Evolutionary conservation across 2,888 invertebrate species (phyloP), one percentile per base, ranked within the genome.

Genomic region (Liopterus haemorrhoidalis): DNA sequence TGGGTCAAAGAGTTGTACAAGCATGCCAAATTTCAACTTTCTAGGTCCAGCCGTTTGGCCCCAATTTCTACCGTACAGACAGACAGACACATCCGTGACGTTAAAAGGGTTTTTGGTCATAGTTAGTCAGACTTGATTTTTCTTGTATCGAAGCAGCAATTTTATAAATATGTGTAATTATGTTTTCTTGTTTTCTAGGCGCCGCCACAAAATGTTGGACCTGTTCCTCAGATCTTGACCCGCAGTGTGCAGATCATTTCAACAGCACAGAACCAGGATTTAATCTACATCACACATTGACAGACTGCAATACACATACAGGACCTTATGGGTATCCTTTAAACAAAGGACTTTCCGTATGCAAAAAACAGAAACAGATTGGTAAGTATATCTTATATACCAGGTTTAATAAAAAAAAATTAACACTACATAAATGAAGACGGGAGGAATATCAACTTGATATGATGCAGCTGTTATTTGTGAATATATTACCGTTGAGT

Each of bases 291-390:
- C 69, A 69, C 61, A 62, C 68, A 4, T 56, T 73, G 38, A 71
- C 72, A 56, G 71, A 73, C 65, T 74, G 74, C 48, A 70, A 73
- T 51, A 63, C 71, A 1, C 70, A 70, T 49, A 65, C 70, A 12
- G 71, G 70, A 2, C 70, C 70, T 8, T 67, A 69, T 21, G 72
- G 70, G 57, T 44, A 38, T 20, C 22, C 19, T 32, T 46, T 51
- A 16, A 50, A 55, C 40, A 56, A 55, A 22, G 27, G 25, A 39
- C 67, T 57, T 54, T 75, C 81, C 15, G 80, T 81, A 47, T 87
- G 87, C 71, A 80, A 83, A 63, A 87, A 87, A 65, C 76, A 78
- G 52, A 81, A 80, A 56, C 81, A 82, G 70, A 79, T 77, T 68
- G 76, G 87, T 86, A 70, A 79, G 76, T 70, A 22, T 27, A 14